phyloP scores from a whole-genome alignment of 2,113 vertebrate species.

The Macroglossus sobrinus region DNA sequence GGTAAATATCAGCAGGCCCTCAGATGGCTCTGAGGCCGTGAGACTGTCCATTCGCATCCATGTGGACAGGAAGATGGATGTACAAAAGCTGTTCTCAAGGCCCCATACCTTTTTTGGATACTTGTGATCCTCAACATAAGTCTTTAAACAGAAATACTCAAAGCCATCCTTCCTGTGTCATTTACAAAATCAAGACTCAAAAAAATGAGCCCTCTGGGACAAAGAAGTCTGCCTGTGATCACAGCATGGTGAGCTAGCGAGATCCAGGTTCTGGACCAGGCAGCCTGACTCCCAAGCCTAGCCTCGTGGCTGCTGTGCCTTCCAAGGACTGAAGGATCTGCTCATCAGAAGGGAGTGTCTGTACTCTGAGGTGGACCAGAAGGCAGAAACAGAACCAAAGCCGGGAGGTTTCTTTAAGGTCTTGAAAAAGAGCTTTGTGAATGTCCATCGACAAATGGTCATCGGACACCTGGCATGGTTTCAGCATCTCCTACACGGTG shows the following conservation, averaged over 20 bases:
- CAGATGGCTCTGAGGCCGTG: neutral
- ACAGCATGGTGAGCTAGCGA: neutral
- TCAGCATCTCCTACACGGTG: neutral
- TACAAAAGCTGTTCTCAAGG: neutral
- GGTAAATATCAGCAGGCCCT: neutral
- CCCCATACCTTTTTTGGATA: neutral
- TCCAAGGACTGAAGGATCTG: neutral
- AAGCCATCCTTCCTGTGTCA: neutral
- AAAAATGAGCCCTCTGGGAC: neutral
- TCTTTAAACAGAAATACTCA: constrained; percentile 16
- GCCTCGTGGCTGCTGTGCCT: neutral
- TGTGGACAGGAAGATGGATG: neutral
- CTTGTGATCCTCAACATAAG: neutral
- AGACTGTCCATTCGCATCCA: neutral
- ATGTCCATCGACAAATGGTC: neutral
- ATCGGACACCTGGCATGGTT: neutral
- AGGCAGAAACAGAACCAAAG: neutral
- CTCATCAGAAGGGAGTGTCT: neutral
- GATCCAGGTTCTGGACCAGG: neutral
- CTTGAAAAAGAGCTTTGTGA: neutral
- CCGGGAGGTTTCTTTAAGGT: neutral
- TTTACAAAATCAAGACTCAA: constrained; percentile 31
- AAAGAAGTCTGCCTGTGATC: neutral
- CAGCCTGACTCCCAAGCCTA: neutral
- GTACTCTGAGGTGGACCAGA: neutral